Evolutionary conservation across 2,113 vertebrate genomes (phyloP).

Genomic region (Vicugna pacos): DNA sequence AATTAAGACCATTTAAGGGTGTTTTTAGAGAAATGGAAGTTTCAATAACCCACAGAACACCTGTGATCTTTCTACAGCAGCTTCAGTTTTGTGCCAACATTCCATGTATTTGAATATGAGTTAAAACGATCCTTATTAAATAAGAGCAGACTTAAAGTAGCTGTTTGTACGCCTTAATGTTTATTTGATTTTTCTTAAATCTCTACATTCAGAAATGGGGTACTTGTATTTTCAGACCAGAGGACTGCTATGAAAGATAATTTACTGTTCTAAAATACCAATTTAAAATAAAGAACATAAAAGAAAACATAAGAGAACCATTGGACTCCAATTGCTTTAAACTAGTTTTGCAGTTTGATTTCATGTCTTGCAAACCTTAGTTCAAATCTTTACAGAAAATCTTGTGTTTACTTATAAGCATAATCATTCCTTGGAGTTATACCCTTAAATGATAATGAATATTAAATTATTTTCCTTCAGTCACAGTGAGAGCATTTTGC

Average conservation of each 20-base stretch:
- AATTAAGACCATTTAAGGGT: constrained; percentile 87
- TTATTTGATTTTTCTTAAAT: constrained; percentile 80
- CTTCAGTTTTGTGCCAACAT: constrained; percentile 91
- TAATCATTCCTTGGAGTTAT: constrained; percentile 65
- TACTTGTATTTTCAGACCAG: constrained; percentile 80
- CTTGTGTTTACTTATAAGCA: constrained; percentile 43
- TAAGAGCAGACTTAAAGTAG: constrained; percentile 87
- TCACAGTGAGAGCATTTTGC: constrained; percentile 66
- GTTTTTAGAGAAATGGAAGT: constrained; percentile 86
- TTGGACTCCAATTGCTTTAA: constrained; percentile 71
- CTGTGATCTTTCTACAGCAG: constrained; percentile 87
- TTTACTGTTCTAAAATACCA: constrained; percentile 73
- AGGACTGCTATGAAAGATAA: constrained; percentile 80
- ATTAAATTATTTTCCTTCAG: constrained; percentile 57
- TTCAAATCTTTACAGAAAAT: constrained; percentile 58
- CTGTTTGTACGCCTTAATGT: constrained; percentile 89
- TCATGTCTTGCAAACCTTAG: constrained; percentile 69
- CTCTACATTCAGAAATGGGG: constrained; percentile 83
- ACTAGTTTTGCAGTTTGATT: constrained; percentile 66
- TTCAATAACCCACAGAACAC: constrained; percentile 82
- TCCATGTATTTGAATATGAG: constrained; percentile 89
- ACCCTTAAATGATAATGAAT: constrained; percentile 61
- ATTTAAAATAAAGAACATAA: constrained; percentile 77
- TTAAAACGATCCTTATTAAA: constrained; percentile 87
- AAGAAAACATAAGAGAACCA: constrained; percentile 65